Conservation (phyloP, 2,888 invertebrate species). For the Sepioteuthis lessoniana region DNA sequence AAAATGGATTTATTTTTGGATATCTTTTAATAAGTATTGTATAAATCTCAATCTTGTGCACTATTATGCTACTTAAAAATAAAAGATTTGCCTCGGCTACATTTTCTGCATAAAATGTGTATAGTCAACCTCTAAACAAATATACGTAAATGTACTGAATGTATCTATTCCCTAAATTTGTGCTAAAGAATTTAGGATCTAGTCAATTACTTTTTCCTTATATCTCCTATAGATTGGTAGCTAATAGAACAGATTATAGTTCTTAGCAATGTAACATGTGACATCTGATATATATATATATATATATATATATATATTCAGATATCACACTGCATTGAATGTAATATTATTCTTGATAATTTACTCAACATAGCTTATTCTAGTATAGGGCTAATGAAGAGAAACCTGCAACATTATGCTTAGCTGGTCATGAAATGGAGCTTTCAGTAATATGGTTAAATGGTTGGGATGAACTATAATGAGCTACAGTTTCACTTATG, state of each 20-base stretch:
- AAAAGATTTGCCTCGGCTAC: neutral
- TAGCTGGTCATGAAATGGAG: neutral
- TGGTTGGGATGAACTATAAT: too few relatives aligned
- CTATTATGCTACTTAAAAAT: neutral
- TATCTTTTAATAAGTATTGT: neutral
- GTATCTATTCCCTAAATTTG: neutral
- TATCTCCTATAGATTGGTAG: neutral
- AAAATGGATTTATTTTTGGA: neutral
- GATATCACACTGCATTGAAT: too few relatives aligned
- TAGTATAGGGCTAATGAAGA: neutral
- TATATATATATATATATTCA: neutral
- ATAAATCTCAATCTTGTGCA: neutral
- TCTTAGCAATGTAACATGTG: neutral
- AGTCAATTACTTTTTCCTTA: neutral
- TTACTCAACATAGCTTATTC: neutral
- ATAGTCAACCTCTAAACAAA: neutral
- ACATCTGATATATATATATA: neutral
- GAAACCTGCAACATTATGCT: neutral
- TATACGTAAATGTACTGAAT: neutral
- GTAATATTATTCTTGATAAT: neutral
- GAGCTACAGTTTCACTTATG: too few relatives aligned
- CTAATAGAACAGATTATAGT: neutral
- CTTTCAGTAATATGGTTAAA: neutral
- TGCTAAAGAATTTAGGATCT: neutral
- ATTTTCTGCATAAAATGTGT: neutral